These are phyloP conservation scores for Archaeoteleia sp. DNA, from an alignment of 2,888 invertebrate species.

Conservation along the genomic window DNA sequence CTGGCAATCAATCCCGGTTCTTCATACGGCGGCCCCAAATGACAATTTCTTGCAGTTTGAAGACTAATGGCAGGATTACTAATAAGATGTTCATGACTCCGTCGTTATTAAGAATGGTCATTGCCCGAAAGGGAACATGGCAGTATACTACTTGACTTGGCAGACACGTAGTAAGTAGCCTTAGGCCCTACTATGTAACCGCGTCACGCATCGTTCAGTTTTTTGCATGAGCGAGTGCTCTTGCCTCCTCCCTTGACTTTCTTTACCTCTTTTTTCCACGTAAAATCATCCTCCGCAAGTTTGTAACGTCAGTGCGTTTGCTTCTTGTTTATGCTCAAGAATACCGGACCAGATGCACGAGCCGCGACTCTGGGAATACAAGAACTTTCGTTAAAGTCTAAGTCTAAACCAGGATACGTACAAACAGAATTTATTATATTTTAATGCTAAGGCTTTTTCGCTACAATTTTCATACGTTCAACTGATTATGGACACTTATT, in stretches of 20 bases:
- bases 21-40: slow-evolving; percentile 19
- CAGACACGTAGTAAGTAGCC: slow-evolving; percentile 61
- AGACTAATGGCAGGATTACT: slow-evolving; percentile 38
- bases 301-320: slow-evolving; percentile 35
- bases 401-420: slow-evolving; percentile 24
- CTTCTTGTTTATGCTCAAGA: slow-evolving; percentile 43
- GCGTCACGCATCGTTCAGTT: slow-evolving; percentile 61
- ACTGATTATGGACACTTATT: slow-evolving; percentile 17
- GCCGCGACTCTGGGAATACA: slow-evolving; percentile 21
- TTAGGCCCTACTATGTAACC: slow-evolving; percentile 62
- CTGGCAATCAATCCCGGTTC: slow-evolving; percentile 17
- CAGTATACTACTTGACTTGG: slow-evolving; percentile 58
- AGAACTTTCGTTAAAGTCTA: slow-evolving; percentile 43
- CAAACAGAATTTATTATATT: slow-evolving; percentile 39
- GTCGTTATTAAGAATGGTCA: slow-evolving; percentile 55
- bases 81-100: slow-evolving; percentile 49
- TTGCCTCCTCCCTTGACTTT: slow-evolving; percentile 38
- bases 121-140: slow-evolving; percentile 43
- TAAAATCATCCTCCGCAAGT: slow-evolving; percentile 11
- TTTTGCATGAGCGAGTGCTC: slow-evolving; percentile 54
- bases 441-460: slow-evolving; percentile 40
- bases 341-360: slow-evolving; percentile 32
- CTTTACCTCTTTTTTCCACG: slow-evolving; percentile 35
- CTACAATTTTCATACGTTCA: slow-evolving; percentile 28
- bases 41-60: slow-evolving; percentile 47